Base-by-base conservation (phyloP, 2,888 invertebrate species). In the Erebia palarica region DNA sequence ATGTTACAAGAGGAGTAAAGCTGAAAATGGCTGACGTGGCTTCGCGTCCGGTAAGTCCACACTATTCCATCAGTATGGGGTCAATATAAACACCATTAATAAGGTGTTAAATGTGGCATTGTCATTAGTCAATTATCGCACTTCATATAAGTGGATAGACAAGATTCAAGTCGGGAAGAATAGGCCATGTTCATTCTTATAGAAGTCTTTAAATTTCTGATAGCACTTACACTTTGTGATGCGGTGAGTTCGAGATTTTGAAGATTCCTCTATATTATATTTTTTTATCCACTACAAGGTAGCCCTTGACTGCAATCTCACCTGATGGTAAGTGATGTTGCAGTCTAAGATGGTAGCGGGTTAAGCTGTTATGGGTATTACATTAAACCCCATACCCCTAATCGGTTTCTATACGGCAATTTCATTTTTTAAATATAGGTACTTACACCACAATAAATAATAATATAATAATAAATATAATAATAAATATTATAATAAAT, bases 181-280 rank as follows among this genome's bases (percentile, higher is more conserved):
- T 64, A 77, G 80, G 78, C 76, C 76, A 85, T 86, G 85, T 78
- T 77, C 68, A 76, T 85, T 72, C 73, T 88, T 53, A 72, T 81
- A 42, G 72, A 74, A 1, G 69, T 87, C 55, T 74, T 84, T 0
- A 86, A 85, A 75, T 84, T 87, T 75, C 78, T 90, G 65, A 65
- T 87, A 63, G 42, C 88, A 47, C 16, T 87, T 51, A 74, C 82
- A 11, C 72, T 82, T 27, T 84, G 87, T 80, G 80, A 89, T 69
- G 89, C 90, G 78, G 92, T 91, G 80, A 86, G 89, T 83, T 59
- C 3, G 10, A 36, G n/a, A 11, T 51, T 61, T 61, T 10, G 44
- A 70, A 36, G 36, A 36, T 36, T 36, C 36, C 36, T 36, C 36
- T 36, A 27, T 27, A 27, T 27, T 27, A 27, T 27, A 27, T 27